Evolutionary conservation across 2,888 invertebrate species (phyloP).

Genomic region (Andrena flavipes): DNA sequence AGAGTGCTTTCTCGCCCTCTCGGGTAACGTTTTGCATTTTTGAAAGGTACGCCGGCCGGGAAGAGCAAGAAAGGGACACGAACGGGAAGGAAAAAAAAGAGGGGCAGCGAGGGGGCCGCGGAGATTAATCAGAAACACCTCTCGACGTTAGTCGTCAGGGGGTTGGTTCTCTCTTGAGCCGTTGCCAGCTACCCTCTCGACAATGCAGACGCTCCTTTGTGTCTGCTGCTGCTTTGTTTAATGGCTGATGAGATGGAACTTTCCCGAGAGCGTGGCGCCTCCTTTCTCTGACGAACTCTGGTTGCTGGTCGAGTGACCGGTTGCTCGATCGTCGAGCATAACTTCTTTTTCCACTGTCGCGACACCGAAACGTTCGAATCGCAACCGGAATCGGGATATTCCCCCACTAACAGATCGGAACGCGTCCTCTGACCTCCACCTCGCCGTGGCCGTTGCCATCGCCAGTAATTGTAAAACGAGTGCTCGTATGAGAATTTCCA

Average conservation of each 20-base stretch:
- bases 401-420: neutral
- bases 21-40: slow-evolving; percentile 70
- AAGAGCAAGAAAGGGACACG: slow-evolving; percentile 22
- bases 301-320: slow-evolving; percentile 52
- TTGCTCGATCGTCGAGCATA: slow-evolving; percentile 35
- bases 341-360: neutral
- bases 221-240: slow-evolving; percentile 80
- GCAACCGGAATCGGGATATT: neutral
- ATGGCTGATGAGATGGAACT: slow-evolving; percentile 83
- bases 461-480: slow-evolving; percentile 39
- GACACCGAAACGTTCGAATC: neutral
- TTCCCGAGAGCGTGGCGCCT: slow-evolving; percentile 65
- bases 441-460: slow-evolving; percentile 45
- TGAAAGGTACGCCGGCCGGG: slow-evolving; percentile 57
- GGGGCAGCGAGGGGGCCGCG: slow-evolving; percentile 63
- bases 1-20: slow-evolving; percentile 19
- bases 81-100: slow-evolving; percentile 31
- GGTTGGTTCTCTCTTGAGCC: slow-evolving; percentile 66
- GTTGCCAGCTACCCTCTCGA: slow-evolving; percentile 71
- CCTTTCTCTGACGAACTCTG: slow-evolving; percentile 45
- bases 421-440: slow-evolving; percentile 45
- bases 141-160: slow-evolving; percentile 67
- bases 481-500: slow-evolving; percentile 46
- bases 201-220: slow-evolving; percentile 80
- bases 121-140: slow-evolving; percentile 82